A percentile compares a stretch with the other conserved stretches of the same genome.
phyloP scores from a whole-genome alignment of 2,888 invertebrate species.

The Synanthedon myopaeformis region DNA sequence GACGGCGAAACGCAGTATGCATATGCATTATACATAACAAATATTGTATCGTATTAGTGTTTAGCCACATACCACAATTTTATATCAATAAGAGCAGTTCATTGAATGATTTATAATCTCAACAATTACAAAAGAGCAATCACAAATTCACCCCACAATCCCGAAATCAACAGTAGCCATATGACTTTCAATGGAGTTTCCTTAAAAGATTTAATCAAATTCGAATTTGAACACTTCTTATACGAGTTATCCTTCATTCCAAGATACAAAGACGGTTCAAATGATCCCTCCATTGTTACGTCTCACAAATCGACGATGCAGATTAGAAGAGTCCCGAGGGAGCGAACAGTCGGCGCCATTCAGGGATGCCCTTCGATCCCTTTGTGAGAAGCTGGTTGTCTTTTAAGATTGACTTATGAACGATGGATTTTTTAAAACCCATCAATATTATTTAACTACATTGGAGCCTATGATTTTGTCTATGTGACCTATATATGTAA shows the following conservation, averaged over 20 bases:
- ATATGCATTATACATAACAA: no score
- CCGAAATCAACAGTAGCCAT: background rate
- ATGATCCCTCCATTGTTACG: conserved; percentile 15
- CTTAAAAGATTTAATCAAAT: background rate
- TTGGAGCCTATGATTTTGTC: no score
- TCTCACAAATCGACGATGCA: conserved; percentile 25
- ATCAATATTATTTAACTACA: no score
- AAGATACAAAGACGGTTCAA: conserved; percentile 4
- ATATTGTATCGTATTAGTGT: no score
- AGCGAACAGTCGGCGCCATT: conserved; percentile 18
- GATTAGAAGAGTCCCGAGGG: conserved; percentile 21
- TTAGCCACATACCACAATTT: no score
- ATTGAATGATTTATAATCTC: no score
- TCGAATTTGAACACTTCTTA: background rate
- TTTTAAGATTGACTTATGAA: conserved; percentile 22
- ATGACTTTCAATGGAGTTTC: background rate
- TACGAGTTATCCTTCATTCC: background rate
- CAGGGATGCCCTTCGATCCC: conserved; percentile 9
- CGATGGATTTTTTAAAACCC: conserved; percentile 6
- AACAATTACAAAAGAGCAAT: conserved; percentile 5
- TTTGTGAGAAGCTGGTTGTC: conserved; percentile 26
- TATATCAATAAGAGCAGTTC: no score
- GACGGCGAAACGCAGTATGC: no score
- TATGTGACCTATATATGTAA: no score
- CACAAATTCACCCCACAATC: background rate